Evolutionary conservation across 2,797 vertebrate genomes (phyloP).

Genomic region (Coregonus ussuriensis): DNA sequence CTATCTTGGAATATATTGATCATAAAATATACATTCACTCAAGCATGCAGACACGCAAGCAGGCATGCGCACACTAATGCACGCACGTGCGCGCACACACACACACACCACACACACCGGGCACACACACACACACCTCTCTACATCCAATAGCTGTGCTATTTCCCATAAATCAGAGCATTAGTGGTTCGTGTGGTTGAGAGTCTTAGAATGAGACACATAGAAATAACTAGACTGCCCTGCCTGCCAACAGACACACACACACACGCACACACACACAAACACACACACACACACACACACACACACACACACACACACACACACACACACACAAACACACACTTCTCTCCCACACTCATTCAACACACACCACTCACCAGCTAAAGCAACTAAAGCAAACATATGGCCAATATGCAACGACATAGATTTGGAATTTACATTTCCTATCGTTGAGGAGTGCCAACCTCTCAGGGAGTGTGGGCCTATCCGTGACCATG

Average conservation of each 20-base stretch:
- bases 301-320: too few species aligned
- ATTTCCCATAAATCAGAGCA: too few species aligned
- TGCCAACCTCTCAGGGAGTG: background rate
- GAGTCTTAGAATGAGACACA: background rate
- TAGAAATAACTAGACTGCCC: background rate
- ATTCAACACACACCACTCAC: background rate
- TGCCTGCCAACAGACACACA: background rate
- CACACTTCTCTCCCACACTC: conserved; percentile 13
- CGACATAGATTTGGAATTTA: conserved; percentile 27
- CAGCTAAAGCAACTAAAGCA: conserved; percentile 10
- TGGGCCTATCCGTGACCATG: background rate
- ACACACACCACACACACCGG: too few species aligned
- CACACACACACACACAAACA: background rate
- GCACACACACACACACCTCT: background rate
- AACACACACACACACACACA: too few species aligned
- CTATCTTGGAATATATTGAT: background rate
- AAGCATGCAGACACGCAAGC: too few species aligned
- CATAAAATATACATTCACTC: too few species aligned
- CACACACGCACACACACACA: background rate
- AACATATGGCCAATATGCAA: conserved; percentile 26
- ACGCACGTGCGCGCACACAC: too few species aligned
- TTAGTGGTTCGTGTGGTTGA: too few species aligned
- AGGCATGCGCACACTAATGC: background rate
- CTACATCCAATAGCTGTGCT: background rate
- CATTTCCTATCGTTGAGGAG: conserved; percentile 1